Evolutionary conservation across 1,140 invertebrate genomes (phyloP), one percentile per base, ranked within the genome.

Genomic region (Euborellia annulipes): DNA sequence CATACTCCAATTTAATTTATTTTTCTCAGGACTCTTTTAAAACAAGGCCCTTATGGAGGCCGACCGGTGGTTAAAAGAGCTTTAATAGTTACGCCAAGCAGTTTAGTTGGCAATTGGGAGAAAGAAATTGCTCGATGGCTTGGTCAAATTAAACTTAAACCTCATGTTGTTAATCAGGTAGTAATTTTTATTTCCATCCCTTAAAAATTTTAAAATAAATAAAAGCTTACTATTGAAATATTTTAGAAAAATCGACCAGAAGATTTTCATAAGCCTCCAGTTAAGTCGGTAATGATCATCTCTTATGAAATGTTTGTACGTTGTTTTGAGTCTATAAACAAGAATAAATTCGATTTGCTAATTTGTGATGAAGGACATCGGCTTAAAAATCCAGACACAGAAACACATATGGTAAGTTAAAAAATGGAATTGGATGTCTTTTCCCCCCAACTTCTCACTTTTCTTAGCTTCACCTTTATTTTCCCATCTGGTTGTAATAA

Each of bases 251-350:
- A 69, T 41, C 72, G 68, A 48, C 56, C 63, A 0, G 63, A 71
- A 56, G 67, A 78, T 45, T 82, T 72, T 58, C 49, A 57, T 2
- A 75, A 70, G 22, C 62, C 65, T 14, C 56, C 57, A 2, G 57
- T 58, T 21, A 58, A 59, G 42, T 63, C 67, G 3, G 63, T 83
- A n/a, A 62, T 83, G 56, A 74, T 84, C 36, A 73, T 81, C 40
- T 82, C 79, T 2, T 83, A 83, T 59, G 81, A 84, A 62, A 78
- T 79, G 72, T 71, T 81, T 54, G 61, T 78, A 1, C 66, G 74
- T 53, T 63, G 64, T 53, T 60, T 65, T 56, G 65, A 73, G 14
- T 62, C 71, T 34, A 58, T 84, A 2, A 63, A 67, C 43, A 56
- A 66, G 19, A 60, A 73, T 9, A 56, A 64, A 8, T 82, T 82